A percentile compares a stretch with the other conserved stretches of the same genome.
These are phyloP conservation scores for Nyleta sp. DNA, from an alignment of 2,888 invertebrate species.

Conservation along the genomic window DNA sequence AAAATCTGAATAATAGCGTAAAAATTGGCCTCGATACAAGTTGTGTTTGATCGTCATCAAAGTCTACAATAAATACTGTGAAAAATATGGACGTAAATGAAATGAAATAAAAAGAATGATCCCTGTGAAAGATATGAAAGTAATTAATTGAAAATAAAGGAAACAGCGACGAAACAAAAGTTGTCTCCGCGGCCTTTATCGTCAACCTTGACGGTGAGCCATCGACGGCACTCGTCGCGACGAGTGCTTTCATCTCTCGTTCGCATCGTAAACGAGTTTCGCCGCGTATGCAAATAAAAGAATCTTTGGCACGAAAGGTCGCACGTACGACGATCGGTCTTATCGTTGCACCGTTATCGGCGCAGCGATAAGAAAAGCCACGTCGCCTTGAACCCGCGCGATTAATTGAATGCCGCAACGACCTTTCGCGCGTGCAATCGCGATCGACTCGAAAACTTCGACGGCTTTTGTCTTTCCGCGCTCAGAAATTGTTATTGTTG, in stretches of 20 bases:
- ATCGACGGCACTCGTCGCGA: slow-evolving; percentile 37
- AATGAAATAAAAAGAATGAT: too few species aligned
- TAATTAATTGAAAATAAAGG: background rate
- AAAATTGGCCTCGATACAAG: too few species aligned
- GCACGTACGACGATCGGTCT: slow-evolving; percentile 65
- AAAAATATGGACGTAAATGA: too few species aligned
- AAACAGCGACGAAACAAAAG: background rate
- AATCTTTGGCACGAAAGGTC: slow-evolving; percentile 72
- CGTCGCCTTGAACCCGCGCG: slow-evolving; percentile 63
- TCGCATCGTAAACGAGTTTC: slow-evolving; percentile 72
- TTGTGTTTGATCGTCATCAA: too few species aligned
- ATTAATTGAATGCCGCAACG: slow-evolving; percentile 67
- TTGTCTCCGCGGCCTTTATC: slow-evolving; percentile 18
- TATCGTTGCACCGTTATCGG: slow-evolving; percentile 59
- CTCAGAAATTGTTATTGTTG: slow-evolving; percentile 17
- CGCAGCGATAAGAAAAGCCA: slow-evolving; percentile 43
- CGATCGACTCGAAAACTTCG: slow-evolving; percentile 14
- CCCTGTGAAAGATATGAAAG: too few species aligned
- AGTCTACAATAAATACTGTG: too few species aligned
- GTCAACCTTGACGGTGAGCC: slow-evolving; percentile 48
- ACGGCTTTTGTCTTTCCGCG: slow-evolving; percentile 27
- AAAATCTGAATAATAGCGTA: too few species aligned
- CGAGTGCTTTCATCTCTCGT: slow-evolving; percentile 65
- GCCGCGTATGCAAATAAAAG: slow-evolving; percentile 67
- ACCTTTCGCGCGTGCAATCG: slow-evolving; percentile 52